Base-by-base conservation (phyloP, 2,888 invertebrate species). In the Caradrina clavipalpis region DNA sequence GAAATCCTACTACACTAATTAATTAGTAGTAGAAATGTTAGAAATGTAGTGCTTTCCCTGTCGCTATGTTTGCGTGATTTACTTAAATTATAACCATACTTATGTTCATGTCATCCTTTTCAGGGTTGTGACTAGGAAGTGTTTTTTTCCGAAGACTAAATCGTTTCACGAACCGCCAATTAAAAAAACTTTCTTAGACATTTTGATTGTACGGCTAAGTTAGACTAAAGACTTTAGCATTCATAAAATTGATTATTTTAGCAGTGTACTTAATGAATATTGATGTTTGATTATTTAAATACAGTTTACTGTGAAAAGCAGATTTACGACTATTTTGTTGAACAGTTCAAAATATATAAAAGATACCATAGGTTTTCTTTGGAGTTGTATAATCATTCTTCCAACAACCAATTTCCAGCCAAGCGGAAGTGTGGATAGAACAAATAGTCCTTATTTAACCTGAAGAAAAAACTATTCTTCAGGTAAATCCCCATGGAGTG, bases 31-130 rank as follows among this genome's bases (percentile, higher is more conserved):
- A 55, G 64, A 61, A 71, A 70, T 57, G 66, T 78, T 66, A 45
- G 51, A 64, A 75, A 68, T 64, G n/a, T n/a, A 65, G 11, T 11
- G 21, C 17, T 78, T 78, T 75, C 63, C 58, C 58, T 47, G 57
- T 64, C 21, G 22, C 21, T 45, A 26, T 45, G 65, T 51, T 78
- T 58, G 78, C 78, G 78, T 78, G 78, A 61, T 79, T 53, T 71
- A 71, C 71, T 67, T 58, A 71, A 79, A 71, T 78, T 64, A 79
- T 79, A 71, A 53, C 51, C 26, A 50, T 65, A 71, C 42, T 61
- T 67, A 71, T 64, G 55, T 50, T 53, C 80, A 75, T 59, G 53
- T 61, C 26, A 79, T 79, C 35, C 19, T 64, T 66, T 61, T 47
- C 54, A 66, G 45, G 26, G 26, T 61, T 42, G 6, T 11, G 21